Conservation (phyloP, 2,888 invertebrate genomes). For the Dugesia japonica region DNA sequence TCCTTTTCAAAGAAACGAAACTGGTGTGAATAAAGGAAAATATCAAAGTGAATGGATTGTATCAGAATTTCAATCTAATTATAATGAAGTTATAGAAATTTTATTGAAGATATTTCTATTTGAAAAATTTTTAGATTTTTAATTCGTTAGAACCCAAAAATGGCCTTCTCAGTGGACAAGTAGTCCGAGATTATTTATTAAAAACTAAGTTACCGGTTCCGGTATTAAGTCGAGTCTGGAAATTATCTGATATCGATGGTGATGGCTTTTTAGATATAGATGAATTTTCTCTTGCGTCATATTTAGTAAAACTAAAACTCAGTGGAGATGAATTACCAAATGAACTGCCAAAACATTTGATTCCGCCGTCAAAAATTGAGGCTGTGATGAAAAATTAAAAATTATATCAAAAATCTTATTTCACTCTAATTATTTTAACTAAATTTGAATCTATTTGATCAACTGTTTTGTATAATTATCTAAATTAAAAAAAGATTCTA, state of each 20-base stretch:
- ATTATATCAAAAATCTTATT: too few relatives aligned
- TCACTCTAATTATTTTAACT: too few relatives aligned
- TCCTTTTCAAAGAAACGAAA: not conserved
- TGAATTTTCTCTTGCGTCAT: not conserved
- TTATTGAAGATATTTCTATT: not conserved
- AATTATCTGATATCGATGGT: not conserved
- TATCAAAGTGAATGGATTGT: not conserved
- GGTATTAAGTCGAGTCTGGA: not conserved
- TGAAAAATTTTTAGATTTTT: not conserved
- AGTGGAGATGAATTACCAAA: not conserved
- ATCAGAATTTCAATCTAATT: not conserved
- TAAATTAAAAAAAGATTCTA: too few relatives aligned
- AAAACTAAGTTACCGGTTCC: not conserved
- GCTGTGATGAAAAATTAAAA: too few relatives aligned
- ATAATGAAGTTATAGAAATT: not conserved
- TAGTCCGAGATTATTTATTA: not conserved
- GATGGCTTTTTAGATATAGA: not conserved
- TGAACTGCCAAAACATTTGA: conserved; percentile 1
- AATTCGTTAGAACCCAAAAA: not conserved
- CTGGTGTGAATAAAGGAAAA: not conserved
- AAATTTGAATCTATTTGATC: too few relatives aligned
- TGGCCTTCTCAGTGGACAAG: not conserved
- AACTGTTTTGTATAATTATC: too few relatives aligned
- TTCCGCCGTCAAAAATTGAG: not conserved
- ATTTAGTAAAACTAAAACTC: not conserved